Evolutionary conservation across 2,888 invertebrate genomes (phyloP).

Genomic region (Imbricaverruca yamaguchii): DNA sequence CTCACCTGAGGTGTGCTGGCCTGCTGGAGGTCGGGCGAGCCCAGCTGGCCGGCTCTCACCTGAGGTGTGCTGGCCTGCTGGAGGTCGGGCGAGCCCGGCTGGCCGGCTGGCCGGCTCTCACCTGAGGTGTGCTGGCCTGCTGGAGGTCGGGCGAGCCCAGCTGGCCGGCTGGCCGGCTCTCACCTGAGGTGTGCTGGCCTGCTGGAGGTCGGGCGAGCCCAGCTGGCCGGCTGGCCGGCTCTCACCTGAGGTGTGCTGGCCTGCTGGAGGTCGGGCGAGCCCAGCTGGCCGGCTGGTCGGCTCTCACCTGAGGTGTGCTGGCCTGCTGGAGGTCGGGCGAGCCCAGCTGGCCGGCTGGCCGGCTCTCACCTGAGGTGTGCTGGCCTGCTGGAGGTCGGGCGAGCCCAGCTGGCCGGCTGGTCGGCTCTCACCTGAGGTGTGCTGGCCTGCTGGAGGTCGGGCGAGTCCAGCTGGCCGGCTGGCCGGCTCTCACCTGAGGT

Average conservation of each 20-base stretch:
- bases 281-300: slow-evolving; percentile 27
- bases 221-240: slow-evolving; percentile 27
- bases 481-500: slow-evolving; percentile 26
- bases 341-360: slow-evolving; percentile 28
- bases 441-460: slow-evolving; percentile 26
- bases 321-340: slow-evolving; percentile 27
- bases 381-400: slow-evolving; percentile 26
- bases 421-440: slow-evolving; percentile 27
- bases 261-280: slow-evolving; percentile 27
- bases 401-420: slow-evolving; percentile 29
- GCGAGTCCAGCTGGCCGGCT: slow-evolving; percentile 30
- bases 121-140: slow-evolving; percentile 27
- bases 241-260: slow-evolving; percentile 28
- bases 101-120: slow-evolving; percentile 26
- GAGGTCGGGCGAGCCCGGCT: slow-evolving; percentile 29
- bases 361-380: slow-evolving; percentile 28
- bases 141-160: slow-evolving; percentile 29
- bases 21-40: slow-evolving; percentile 27
- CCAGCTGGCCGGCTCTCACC: slow-evolving; percentile 30
- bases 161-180: slow-evolving; percentile 26
- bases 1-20: slow-evolving; percentile 28
- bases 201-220: slow-evolving; percentile 28
- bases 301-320: slow-evolving; percentile 28
- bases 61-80: slow-evolving; percentile 27
- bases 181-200: slow-evolving; percentile 27